Conservation (phyloP, 2,113 vertebrate species). For the Lophotis ruficrista region DNA sequence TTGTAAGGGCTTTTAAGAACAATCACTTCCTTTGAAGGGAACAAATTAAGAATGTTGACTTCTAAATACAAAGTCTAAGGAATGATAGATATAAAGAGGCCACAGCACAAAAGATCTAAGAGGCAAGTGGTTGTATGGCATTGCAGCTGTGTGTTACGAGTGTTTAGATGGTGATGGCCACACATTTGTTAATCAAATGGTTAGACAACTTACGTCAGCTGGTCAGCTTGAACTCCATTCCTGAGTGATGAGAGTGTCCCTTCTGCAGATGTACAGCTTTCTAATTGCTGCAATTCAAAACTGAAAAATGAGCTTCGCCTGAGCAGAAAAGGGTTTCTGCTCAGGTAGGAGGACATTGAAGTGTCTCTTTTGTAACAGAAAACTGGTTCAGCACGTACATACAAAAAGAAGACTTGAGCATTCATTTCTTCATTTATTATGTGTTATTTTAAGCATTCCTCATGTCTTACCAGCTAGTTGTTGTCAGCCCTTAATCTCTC, state of each 20-base stretch:
- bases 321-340: neutral
- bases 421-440: neutral
- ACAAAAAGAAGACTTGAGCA: neutral
- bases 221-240: neutral
- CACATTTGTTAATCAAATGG: neutral
- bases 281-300: neutral
- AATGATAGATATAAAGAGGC: neutral
- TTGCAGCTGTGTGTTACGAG: neutral
- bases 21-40: neutral
- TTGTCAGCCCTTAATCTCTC: neutral
- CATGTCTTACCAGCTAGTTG: neutral
- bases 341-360: neutral
- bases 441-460: neutral
- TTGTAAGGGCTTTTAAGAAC: neutral
- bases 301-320: neutral
- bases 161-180: neutral
- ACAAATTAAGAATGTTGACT: neutral
- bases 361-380: neutral
- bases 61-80: neutral
- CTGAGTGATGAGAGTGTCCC: neutral
- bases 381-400: neutral
- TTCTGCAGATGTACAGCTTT: neutral
- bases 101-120: neutral
- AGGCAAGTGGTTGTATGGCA: accelerated
- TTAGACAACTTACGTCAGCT: neutral